Conservation (phyloP, 2,888 invertebrate species). For the Neuroscelio doddi region DNA sequence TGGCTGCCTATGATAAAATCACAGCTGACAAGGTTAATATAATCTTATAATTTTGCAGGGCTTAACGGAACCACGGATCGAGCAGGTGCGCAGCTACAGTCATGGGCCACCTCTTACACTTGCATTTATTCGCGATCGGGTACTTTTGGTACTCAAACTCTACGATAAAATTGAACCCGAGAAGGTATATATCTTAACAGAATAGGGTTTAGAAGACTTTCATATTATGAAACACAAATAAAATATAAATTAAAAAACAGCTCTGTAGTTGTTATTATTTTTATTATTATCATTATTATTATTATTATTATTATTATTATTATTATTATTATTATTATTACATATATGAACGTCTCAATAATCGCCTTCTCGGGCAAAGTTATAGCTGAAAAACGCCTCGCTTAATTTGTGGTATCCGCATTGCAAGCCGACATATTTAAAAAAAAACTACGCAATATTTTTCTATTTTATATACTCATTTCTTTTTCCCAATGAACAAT, state of each 20-base stretch:
- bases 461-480: too few species aligned
- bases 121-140: slow-evolving; percentile 89
- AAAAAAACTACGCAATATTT: too few species aligned
- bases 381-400: slow-evolving; percentile 51
- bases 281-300: neutral
- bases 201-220: slow-evolving; percentile 11
- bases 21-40: slow-evolving; percentile 85
- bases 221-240: neutral
- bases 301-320: too few species aligned
- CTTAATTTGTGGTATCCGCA: slow-evolving; percentile 64
- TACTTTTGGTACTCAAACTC: slow-evolving; percentile 94
- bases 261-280: neutral
- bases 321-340: too few species aligned
- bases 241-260: too few species aligned
- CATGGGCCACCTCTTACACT: slow-evolving; percentile 84
- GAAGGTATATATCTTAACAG: slow-evolving; percentile 81
- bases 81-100: slow-evolving; percentile 81
- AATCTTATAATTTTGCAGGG: slow-evolving; percentile 75
- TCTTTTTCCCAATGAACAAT: too few species aligned
- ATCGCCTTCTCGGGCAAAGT: slow-evolving; percentile 17
- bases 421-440: neutral
- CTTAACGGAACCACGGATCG: slow-evolving; percentile 76
- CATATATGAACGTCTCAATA: neutral
- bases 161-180: slow-evolving; percentile 97
- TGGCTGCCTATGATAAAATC: slow-evolving; percentile 92